Evolutionary conservation across 2,888 invertebrate genomes (phyloP).

Genomic region (Sesamia inferens): DNA sequence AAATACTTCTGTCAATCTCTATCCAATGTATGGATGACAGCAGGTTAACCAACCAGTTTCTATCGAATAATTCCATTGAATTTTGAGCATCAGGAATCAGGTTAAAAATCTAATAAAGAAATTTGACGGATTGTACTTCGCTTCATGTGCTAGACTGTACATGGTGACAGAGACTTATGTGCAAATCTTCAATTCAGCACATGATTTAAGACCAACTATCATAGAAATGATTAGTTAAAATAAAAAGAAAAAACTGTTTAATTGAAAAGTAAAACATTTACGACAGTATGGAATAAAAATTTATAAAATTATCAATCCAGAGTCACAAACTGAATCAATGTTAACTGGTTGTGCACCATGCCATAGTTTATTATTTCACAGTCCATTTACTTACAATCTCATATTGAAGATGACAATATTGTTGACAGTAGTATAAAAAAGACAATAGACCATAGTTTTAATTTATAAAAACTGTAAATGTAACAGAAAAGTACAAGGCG

Average conservation of each 20-base stretch:
- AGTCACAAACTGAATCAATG: neutral
- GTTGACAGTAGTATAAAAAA: constrained; percentile 11
- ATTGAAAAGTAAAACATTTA: neutral
- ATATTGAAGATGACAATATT: constrained; percentile 5
- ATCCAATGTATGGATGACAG: neutral
- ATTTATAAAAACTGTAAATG: neutral
- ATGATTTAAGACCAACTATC: neutral
- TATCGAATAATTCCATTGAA: too few relatives aligned
- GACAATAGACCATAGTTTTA: constrained; percentile 14
- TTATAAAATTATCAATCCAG: neutral
- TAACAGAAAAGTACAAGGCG: neutral
- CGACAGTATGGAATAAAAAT: neutral
- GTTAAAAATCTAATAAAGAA: too few relatives aligned
- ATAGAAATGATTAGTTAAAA: neutral
- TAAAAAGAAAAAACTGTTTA: neutral
- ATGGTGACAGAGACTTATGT: neutral
- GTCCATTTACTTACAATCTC: neutral
- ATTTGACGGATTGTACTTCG: too few relatives aligned
- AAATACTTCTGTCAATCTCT: neutral
- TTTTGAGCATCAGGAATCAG: too few relatives aligned
- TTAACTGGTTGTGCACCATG: neutral
- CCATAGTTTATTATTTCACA: constrained; percentile 20
- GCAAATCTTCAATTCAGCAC: neutral
- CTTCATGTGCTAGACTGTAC: too few relatives aligned
- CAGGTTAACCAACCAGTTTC: too few relatives aligned